Conservation (phyloP, 2,888 invertebrate genomes). For the Idaea dimidiata region DNA sequence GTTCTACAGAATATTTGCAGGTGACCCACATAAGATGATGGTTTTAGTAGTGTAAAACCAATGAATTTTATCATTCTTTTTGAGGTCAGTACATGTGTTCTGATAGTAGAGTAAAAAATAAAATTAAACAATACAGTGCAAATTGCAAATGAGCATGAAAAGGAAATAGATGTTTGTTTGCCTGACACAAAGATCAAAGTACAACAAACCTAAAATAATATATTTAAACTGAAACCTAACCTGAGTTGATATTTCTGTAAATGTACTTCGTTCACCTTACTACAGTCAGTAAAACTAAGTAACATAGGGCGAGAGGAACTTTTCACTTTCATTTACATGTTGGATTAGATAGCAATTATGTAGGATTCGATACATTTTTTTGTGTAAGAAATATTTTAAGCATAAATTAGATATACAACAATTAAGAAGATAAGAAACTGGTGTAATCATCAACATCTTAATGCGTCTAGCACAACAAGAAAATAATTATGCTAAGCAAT, state of each 20-base stretch:
- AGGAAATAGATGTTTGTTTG: background rate
- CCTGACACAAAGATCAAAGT: constrained; percentile 6
- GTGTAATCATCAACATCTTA: background rate
- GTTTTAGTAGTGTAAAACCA: no score
- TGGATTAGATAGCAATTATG: no score
- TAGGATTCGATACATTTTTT: background rate
- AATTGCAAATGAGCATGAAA: background rate
- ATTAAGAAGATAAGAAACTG: background rate
- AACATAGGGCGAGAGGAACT: no score
- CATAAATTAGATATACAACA: background rate
- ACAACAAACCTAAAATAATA: background rate
- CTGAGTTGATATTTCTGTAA: background rate
- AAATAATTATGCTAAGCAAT: background rate
- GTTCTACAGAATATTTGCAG: no score
- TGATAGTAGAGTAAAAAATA: background rate
- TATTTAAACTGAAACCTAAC: background rate
- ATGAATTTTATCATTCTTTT: no score
- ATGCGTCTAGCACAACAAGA: background rate
- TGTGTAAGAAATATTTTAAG: background rate
- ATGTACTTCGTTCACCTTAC: background rate
- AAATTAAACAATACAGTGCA: background rate
- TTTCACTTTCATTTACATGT: no score
- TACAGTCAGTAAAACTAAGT: background rate
- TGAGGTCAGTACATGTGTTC: no score
- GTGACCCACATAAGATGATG: no score